Evolutionary conservation across 2,888 invertebrate species (phyloP).

Genomic region (Molanna angustata): DNA sequence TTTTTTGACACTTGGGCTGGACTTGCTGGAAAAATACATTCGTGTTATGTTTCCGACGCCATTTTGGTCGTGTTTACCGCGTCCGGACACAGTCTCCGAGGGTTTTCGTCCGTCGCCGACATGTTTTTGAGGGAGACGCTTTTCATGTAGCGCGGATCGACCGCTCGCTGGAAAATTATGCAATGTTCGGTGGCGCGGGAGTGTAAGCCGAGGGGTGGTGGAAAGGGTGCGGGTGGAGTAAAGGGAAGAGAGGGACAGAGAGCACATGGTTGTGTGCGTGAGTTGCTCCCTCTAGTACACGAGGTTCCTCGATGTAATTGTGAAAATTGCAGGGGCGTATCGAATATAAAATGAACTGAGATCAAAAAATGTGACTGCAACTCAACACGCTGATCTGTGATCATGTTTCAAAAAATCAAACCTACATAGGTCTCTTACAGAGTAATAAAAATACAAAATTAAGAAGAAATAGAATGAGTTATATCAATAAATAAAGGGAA

Average conservation of each 20-base stretch:
- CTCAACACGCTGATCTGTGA: no score
- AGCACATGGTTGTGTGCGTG: slow-evolving; percentile 1
- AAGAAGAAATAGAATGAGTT: no score
- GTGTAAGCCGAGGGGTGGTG: not conserved
- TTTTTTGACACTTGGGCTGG: not conserved
- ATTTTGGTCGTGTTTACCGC: slow-evolving; percentile 3
- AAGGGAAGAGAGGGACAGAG: not conserved
- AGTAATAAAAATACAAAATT: no score
- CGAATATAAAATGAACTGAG: no score
- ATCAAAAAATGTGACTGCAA: no score
- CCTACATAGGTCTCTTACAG: no score
- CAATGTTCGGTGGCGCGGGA: slow-evolving; percentile 21
- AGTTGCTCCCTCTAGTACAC: not conserved
- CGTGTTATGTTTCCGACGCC: slow-evolving; percentile 3
- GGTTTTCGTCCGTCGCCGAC: slow-evolving; percentile 6
- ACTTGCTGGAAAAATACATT: not conserved
- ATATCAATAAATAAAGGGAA: no score
- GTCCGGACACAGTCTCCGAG: not conserved
- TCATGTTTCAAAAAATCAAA: no score
- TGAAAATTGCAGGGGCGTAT: no score
- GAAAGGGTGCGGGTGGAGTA: not conserved
- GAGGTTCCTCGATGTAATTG: not conserved
- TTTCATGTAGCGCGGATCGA: slow-evolving; percentile 20
- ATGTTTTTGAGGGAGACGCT: not conserved
- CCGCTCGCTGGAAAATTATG: slow-evolving; percentile 26